Conservation (phyloP, 2,888 invertebrate species). For the Azorinus chamasolen region DNA sequence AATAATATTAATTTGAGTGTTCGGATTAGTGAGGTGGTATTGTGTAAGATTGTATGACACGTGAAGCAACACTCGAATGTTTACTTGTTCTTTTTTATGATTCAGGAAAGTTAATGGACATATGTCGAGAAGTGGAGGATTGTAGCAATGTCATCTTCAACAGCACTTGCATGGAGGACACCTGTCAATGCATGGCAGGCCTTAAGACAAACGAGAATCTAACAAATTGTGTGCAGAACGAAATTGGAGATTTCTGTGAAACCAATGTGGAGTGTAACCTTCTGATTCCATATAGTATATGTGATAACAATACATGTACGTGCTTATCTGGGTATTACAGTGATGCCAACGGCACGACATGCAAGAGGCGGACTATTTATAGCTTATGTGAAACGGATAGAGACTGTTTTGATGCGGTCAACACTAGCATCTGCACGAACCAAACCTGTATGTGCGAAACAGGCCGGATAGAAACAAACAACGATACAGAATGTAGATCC, state of each 20-base stretch:
- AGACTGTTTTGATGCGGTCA: conserved; percentile 59
- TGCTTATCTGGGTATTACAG: conserved; percentile 39
- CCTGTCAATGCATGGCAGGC: conserved; percentile 69
- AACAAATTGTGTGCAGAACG: conserved; percentile 27
- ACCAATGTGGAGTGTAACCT: conserved; percentile 20
- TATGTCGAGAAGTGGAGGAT: conserved; percentile 20
- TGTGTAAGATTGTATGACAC: too few species aligned
- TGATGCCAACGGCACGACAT: conserved; percentile 24
- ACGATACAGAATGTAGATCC: conserved; percentile 48
- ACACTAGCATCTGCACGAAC: conserved; percentile 53
- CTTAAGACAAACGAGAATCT: conserved; percentile 50
- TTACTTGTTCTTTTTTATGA: too few species aligned
- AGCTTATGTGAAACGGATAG: conserved; percentile 34
- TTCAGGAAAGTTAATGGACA: conserved; percentile 41
- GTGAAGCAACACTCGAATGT: too few species aligned
- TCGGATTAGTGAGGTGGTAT: too few species aligned
- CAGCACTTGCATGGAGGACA: conserved; percentile 25
- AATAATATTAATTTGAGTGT: too few species aligned
- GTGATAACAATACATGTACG: conserved; percentile 27
- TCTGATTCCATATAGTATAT: conserved; percentile 34
- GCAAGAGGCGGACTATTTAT: conserved; percentile 30
- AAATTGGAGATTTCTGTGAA: conserved; percentile 39
- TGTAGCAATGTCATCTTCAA: conserved; percentile 36
- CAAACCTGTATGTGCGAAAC: conserved; percentile 50
- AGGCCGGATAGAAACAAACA: conserved; percentile 41